Evolutionary conservation across 1,140 invertebrate genomes (phyloP).

Genomic region (Chlorops oryzae): DNA sequence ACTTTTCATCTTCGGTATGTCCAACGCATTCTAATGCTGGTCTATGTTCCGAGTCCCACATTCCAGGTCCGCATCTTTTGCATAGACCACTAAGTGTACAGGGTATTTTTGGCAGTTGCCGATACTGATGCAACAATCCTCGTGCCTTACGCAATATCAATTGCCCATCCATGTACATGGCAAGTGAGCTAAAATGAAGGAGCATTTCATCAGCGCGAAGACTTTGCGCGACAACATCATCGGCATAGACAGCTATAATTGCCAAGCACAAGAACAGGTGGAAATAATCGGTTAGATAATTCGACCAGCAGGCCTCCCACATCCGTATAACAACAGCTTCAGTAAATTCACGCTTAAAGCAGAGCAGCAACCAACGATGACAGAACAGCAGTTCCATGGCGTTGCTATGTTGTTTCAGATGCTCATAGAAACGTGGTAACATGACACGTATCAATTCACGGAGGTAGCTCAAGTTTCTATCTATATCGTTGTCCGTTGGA

Average conservation of each 20-base stretch:
- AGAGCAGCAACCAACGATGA: slow-evolving; percentile 89
- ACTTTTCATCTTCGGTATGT: slow-evolving; percentile 47
- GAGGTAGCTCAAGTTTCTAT: slow-evolving; percentile 81
- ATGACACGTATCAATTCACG: slow-evolving; percentile 81
- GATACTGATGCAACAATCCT: slow-evolving; percentile 83
- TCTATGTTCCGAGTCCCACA: slow-evolving; percentile 86
- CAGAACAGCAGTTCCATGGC: slow-evolving; percentile 85
- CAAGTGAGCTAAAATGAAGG: slow-evolving; percentile 87
- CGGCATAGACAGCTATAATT: slow-evolving; percentile 85
- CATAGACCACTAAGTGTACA: slow-evolving; percentile 83
- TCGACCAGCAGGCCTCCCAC: slow-evolving; percentile 94
- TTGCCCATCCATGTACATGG: slow-evolving; percentile 93
- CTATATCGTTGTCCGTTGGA: slow-evolving; percentile 89
- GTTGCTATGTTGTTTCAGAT: slow-evolving; percentile 74
- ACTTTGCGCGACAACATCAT: slow-evolving; percentile 84
- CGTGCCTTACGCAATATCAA: slow-evolving; percentile 86
- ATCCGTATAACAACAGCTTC: slow-evolving; percentile 78
- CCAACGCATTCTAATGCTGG: slow-evolving; percentile 68
- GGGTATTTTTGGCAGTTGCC: slow-evolving; percentile 74
- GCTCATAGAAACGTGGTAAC: slow-evolving; percentile 79
- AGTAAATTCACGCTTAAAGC: slow-evolving; percentile 84
- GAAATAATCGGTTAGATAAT: slow-evolving; percentile 88
- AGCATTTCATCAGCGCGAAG: slow-evolving; percentile 89
- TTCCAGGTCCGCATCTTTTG: slow-evolving; percentile 79
- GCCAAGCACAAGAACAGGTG: slow-evolving; percentile 86